Conservation (phyloP, 2,888 invertebrate genomes). For the Acronicta alni region DNA sequence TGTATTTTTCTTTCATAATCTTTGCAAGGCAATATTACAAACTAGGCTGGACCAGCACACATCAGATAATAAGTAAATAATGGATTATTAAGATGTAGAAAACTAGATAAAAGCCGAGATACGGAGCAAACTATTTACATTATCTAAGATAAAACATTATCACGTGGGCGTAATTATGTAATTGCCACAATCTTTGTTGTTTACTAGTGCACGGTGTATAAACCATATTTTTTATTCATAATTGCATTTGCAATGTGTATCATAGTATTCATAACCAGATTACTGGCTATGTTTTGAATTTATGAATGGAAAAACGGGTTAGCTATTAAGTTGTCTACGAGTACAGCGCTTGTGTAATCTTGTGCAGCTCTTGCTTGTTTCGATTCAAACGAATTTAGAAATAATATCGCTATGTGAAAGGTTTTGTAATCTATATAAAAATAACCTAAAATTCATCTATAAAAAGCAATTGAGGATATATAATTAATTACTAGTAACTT, state of each 20-base stretch:
- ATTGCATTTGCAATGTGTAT: conserved; percentile 23
- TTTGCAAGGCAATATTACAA: conserved; percentile 6
- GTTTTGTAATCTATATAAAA: too few species aligned
- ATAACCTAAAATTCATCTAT: too few species aligned
- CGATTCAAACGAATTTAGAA: too few species aligned
- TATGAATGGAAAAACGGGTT: conserved; percentile 27
- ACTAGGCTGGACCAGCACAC: conserved; percentile 19
- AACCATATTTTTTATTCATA: conserved; percentile 31
- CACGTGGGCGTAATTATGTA: conserved; percentile 48
- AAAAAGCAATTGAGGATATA: too few species aligned
- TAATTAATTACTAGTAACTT: too few species aligned
- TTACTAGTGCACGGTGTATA: conserved; percentile 13
- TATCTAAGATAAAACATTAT: conserved; percentile 46
- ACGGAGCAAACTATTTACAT: conserved; percentile 38
- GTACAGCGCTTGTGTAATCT: too few species aligned
- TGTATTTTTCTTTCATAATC: too few species aligned
- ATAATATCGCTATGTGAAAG: too few species aligned
- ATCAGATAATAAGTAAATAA: conserved; percentile 44
- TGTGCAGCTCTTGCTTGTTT: too few species aligned
- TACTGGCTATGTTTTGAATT: conserved; percentile 17
- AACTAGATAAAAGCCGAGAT: conserved; percentile 44
- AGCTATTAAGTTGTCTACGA: neutral
- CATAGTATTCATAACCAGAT: conserved; percentile 7
- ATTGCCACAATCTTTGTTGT: conserved; percentile 37
- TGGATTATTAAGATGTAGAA: conserved; percentile 48